phyloP scores from a whole-genome alignment of 2,797 vertebrate species.

The Schizopygopsis pylzovi region DNA sequence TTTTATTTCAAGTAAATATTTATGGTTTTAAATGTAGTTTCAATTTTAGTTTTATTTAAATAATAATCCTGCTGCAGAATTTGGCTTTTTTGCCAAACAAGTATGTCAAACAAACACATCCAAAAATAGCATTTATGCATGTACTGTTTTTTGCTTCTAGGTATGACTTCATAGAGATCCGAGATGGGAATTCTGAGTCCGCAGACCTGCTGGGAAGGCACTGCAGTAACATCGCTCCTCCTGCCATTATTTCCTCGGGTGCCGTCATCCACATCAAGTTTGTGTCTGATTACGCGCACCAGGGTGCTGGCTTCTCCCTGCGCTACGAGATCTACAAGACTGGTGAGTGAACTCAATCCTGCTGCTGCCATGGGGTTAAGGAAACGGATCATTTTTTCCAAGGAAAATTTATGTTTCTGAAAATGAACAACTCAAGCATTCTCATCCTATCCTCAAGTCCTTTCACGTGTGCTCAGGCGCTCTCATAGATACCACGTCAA shows the following conservation, averaged over 20 bases:
- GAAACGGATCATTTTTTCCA: not conserved
- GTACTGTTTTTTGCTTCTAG: conserved; percentile 68
- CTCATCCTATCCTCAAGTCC: not conserved
- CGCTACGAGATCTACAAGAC: conserved; percentile 99
- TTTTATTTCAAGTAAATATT: no score
- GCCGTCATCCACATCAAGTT: conserved; percentile 91
- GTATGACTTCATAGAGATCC: conserved; percentile 97
- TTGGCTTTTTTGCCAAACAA: not conserved
- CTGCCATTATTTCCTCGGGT: conserved; percentile 93
- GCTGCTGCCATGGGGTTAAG: not conserved
- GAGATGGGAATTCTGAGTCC: conserved; percentile 87
- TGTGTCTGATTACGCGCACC: conserved; percentile 94
- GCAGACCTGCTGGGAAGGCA: conserved; percentile 94
- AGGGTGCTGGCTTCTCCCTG: conserved; percentile 96
- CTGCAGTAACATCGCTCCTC: conserved; percentile 97
- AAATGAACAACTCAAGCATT: not conserved
- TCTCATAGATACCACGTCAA: not conserved
- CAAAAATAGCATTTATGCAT: not conserved
- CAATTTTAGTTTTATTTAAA: not conserved
- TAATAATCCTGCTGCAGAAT: not conserved
- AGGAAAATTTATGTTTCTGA: not conserved
- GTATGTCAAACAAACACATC: not conserved
- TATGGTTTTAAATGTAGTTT: not conserved
- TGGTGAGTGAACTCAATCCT: conserved; percentile 77
- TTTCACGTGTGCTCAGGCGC: not conserved